phyloP scores from a whole-genome alignment of 1,140 invertebrate genomes.

The Ectropis grisescens region DNA sequence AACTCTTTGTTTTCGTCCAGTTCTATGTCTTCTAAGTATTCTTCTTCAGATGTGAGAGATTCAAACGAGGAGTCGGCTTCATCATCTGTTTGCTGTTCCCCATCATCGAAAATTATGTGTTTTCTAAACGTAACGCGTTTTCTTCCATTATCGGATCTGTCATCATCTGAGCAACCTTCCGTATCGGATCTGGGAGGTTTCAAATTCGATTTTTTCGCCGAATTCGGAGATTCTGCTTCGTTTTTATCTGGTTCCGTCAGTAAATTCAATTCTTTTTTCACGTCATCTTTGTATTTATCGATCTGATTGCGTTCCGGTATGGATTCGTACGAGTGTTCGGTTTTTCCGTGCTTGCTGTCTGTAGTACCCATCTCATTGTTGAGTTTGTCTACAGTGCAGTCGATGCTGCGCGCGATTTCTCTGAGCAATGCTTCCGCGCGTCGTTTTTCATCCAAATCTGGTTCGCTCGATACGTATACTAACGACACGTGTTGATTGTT shows the following conservation, averaged over 20 bases:
- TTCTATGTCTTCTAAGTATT: constrained; percentile 44
- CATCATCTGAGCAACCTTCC: constrained; percentile 52
- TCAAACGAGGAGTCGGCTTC: constrained; percentile 54
- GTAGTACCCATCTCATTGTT: constrained; percentile 44
- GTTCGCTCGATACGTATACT: constrained; percentile 41
- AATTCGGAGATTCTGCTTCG: constrained; percentile 24
- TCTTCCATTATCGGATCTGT: constrained; percentile 50
- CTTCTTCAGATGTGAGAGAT: constrained; percentile 50
- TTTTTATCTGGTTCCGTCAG: constrained; percentile 19
- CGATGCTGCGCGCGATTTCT: constrained; percentile 50
- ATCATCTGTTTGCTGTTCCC: constrained; percentile 56
- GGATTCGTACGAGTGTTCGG: constrained; percentile 28
- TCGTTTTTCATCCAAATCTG: constrained; percentile 37
- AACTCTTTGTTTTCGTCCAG: constrained; percentile 33
- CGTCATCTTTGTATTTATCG: constrained; percentile 33
- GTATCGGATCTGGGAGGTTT: constrained; percentile 52
- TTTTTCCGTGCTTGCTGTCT: constrained; percentile 34
- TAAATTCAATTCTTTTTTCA: constrained; percentile 42
- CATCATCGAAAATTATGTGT: constrained; percentile 54
- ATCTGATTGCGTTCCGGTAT: constrained; percentile 23
- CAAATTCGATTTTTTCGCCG: constrained; percentile 49
- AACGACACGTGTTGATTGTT: constrained; percentile 48
- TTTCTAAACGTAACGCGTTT: constrained; percentile 55
- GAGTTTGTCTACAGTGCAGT: constrained; percentile 43
- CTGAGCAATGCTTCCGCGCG: constrained; percentile 46